Evolutionary conservation across 2,888 invertebrate species (phyloP).

Genomic region (Eilema caniola): DNA sequence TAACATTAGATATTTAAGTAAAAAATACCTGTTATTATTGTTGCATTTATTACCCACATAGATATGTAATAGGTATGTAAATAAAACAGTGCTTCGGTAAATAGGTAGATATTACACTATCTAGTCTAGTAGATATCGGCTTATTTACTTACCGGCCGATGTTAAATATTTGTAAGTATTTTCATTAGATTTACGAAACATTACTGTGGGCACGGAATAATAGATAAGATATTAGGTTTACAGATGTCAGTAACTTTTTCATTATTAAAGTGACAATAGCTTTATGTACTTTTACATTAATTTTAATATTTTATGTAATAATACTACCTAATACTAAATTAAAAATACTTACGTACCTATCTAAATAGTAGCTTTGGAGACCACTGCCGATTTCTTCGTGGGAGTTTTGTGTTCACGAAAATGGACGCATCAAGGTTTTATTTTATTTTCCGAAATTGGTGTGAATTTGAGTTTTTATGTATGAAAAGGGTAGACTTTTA

Average conservation of each 20-base stretch:
- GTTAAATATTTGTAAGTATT: constrained; percentile 1
- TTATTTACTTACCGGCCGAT: constrained; percentile 4
- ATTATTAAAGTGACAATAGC: background rate
- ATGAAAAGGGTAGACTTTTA: no score
- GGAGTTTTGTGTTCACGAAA: no score
- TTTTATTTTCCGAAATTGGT: no score
- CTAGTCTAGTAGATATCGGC: background rate
- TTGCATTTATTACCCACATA: background rate
- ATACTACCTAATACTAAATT: no score
- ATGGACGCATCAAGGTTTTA: no score
- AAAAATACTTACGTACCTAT: no score
- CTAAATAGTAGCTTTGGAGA: no score
- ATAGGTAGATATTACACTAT: constrained; percentile 1
- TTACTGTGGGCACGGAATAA: background rate
- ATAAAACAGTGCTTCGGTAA: background rate
- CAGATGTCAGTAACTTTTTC: background rate
- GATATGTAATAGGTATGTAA: background rate
- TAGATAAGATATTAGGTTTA: background rate
- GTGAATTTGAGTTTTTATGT: no score
- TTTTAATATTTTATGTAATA: background rate
- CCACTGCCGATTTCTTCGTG: no score
- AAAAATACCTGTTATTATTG: background rate
- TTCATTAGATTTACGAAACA: constrained; percentile 4
- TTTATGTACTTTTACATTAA: background rate
- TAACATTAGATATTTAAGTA: background rate